Conservation (phyloP, 2,113 vertebrate species). For the Meriones unguiculatus region DNA sequence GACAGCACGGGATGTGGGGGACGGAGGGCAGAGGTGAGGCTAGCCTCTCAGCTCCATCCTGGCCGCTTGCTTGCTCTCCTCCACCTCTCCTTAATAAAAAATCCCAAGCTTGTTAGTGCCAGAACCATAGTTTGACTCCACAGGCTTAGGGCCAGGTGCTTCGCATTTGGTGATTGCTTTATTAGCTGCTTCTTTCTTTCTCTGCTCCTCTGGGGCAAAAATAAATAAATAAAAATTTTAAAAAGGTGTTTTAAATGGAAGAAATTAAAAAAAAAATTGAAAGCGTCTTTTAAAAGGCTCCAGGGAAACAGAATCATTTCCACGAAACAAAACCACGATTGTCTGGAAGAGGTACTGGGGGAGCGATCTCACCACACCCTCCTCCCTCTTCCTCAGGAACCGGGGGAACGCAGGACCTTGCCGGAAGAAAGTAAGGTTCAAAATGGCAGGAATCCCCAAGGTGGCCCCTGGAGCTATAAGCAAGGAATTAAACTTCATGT, state of each 20-base stretch:
- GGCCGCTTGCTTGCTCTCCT: not conserved
- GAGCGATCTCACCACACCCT: not conserved
- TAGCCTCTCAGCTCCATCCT: fast-evolving
- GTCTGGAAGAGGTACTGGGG: constrained; percentile 60
- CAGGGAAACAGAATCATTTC: constrained; percentile 63
- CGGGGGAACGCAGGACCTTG: not conserved
- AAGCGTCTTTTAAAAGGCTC: constrained; percentile 75
- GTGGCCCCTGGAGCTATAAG: not conserved
- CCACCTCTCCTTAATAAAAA: constrained; percentile 20
- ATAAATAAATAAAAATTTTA: constrained; percentile 43
- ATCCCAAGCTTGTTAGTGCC: not conserved
- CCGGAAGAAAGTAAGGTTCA: not conserved
- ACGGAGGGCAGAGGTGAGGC: not conserved
- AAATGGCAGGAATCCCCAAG: not conserved
- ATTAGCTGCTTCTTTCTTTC: constrained; percentile 37
- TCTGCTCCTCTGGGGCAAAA: constrained; percentile 23
- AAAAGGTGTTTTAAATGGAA: too few relatives aligned
- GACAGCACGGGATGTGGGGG: fast-evolving
- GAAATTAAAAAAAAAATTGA: constrained; percentile 49
- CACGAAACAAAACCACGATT: constrained; percentile 73
- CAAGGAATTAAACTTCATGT: constrained; percentile 7
- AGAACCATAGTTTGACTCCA: constrained; percentile 8
- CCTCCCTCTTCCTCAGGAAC: not conserved
- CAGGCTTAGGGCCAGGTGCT: constrained; percentile 58
- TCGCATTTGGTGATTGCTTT: constrained; percentile 63